Conservation (phyloP, 2,797 vertebrate genomes). For the Parotocinclus haroldoi region DNA sequence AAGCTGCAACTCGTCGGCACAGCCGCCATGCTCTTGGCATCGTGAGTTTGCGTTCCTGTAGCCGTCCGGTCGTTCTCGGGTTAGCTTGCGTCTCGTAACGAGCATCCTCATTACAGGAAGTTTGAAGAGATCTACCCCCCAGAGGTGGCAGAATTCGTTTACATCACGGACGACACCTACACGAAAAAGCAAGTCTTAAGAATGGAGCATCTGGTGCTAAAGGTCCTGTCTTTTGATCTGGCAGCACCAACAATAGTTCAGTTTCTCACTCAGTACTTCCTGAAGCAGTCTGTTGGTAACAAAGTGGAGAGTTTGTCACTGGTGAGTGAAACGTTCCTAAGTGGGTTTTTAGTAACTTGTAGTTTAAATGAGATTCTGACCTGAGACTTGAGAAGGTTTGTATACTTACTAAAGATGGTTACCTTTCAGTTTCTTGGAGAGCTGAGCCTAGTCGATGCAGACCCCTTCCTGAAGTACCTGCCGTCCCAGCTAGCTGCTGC, state of each 20-base stretch:
- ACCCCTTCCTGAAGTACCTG: conserved; percentile 90
- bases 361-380: neutral
- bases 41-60: conserved; percentile 75
- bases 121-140: conserved; percentile 99
- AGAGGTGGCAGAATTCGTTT: conserved; percentile 96
- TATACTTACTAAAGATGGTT: neutral
- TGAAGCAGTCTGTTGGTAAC: conserved; percentile 69
- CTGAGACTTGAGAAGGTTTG: too few relatives aligned
- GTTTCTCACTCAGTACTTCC: conserved; percentile 94
- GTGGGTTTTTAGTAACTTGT: neutral
- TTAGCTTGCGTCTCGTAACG: neutral
- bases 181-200: conserved; percentile 96
- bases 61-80: neutral
- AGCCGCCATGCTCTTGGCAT: conserved; percentile 94
- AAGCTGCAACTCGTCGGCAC: conserved; percentile 98
- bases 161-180: conserved; percentile 98
- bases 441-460: conserved; percentile 89
- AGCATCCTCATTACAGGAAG: conserved; percentile 72
- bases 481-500: conserved; percentile 89
- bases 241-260: conserved; percentile 92
- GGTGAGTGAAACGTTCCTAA: too few relatives aligned
- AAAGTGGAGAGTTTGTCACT: conserved; percentile 87
- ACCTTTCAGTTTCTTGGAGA: conserved; percentile 85
- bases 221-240: conserved; percentile 95
- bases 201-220: conserved; percentile 97